Evolutionary conservation across 2,113 vertebrate genomes (phyloP).

Genomic region (Tragelaphus strepsiceros): DNA sequence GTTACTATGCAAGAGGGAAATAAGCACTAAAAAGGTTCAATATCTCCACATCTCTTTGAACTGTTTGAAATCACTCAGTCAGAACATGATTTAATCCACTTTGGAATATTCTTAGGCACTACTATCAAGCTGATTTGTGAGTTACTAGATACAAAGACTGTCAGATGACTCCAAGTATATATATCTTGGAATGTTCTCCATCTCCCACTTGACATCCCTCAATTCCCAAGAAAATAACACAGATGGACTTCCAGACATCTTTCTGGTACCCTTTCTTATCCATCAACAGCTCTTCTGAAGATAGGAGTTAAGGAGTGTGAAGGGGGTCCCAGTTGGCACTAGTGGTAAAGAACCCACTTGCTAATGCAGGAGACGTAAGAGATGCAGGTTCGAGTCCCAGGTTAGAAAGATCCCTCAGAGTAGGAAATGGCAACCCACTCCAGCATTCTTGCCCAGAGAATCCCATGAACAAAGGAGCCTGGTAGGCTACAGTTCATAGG

Average conservation of each 20-base stretch:
- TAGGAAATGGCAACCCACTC: not conserved
- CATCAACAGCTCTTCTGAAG: not conserved
- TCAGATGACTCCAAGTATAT: not conserved
- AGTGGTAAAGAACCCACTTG: not conserved
- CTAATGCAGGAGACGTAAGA: not conserved
- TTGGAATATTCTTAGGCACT: not conserved
- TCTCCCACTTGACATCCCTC: not conserved
- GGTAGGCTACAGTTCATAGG: not conserved
- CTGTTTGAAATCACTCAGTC: not conserved
- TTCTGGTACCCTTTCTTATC: not conserved
- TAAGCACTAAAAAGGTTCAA: not conserved
- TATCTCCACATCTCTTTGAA: not conserved
- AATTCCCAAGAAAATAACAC: not conserved
- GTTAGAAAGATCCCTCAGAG: not conserved
- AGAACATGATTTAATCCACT: not conserved
- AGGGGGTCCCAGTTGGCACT: not conserved
- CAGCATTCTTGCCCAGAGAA: not conserved
- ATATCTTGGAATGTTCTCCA: not conserved
- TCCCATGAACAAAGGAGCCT: not conserved
- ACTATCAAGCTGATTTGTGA: not conserved
- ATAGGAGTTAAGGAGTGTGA: not conserved
- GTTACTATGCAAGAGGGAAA: not conserved
- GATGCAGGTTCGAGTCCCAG: fast-evolving
- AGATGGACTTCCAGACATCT: not conserved
- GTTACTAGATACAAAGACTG: not conserved